Percentiles rank a stretch among this genome's conserved stretches.
phyloP scores from a whole-genome alignment of 53 echinoderm and acorn worm species.

The Hippasteria phrygiana region DNA sequence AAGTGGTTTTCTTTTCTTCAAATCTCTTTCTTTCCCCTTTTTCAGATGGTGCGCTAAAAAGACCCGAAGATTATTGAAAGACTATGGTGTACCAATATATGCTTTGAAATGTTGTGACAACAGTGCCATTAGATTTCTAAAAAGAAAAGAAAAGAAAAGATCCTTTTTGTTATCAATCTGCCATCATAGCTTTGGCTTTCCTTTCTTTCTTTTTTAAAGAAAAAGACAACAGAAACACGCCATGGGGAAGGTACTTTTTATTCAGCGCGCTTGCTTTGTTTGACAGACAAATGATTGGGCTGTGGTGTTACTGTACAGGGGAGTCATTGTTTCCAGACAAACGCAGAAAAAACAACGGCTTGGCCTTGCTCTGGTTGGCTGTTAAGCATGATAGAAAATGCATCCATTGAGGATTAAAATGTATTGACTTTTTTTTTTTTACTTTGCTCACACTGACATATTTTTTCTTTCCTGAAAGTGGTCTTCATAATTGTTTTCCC shows the following conservation, averaged over 20 bases:
- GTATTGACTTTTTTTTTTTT: too few relatives aligned
- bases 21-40: not conserved
- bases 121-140: slow-evolving; percentile 1
- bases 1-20: not conserved
- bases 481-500: too few relatives aligned
- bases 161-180: not conserved
- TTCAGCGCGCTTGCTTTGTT: not conserved
- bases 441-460: too few relatives aligned
- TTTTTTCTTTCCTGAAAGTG: too few relatives aligned
- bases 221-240: slow-evolving; percentile 45
- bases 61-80: not conserved
- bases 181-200: not conserved
- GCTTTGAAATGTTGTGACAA: slow-evolving; percentile 14
- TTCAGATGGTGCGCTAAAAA: not conserved
- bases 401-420: not conserved
- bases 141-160: not conserved
- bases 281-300: not conserved
- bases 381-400: not conserved
- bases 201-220: not conserved
- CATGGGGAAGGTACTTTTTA: slow-evolving; percentile 19
- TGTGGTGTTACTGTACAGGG: not conserved
- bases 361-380: not conserved
- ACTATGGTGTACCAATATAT: not conserved
- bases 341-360: not conserved
- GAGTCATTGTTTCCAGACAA: slow-evolving; percentile 19